Evolutionary conservation across 2,797 vertebrate species (phyloP), one percentile per base, ranked within the genome.

Genomic region (Chrosomus eos): DNA sequence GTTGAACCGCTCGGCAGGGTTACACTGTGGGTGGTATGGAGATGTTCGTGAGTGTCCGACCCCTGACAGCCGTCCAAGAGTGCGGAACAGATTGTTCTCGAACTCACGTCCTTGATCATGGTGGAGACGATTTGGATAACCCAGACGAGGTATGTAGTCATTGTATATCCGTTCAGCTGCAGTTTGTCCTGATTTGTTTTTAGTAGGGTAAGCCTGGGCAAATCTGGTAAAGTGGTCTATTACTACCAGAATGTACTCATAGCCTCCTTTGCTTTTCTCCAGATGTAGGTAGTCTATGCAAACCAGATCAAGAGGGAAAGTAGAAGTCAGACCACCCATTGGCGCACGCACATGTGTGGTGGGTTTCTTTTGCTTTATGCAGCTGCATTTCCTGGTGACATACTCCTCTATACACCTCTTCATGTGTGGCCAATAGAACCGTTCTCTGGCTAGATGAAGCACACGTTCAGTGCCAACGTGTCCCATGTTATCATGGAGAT

Each of bases 1-100:
- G 31, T 68, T 68, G 16, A 68, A 68, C 19, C 66, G 0, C 66
- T 68, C 66, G 9, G 66, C 66, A 3, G 66, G 66, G 4, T 68
- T 68, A 68, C 33, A 68, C 14, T 68, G 66, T 19, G 66, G 66
- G 33, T 68, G 66, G 66, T 68, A 68, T 19, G 66, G 66, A 10
- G 66, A 68, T 38, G 66, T 68, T 19, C 33, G 26, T 13, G 62
- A 64, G 11, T 64, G 62, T 26, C 62, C 62, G 16, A 68, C 33
- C 33, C 33, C 33, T 36, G 33, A 36, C 33, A 36, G 33, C 33
- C 33, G 33, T 36, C 33, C 33, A 36, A 36, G 33, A 36, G 33
- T 36, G 33, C 4, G 33, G 5, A 36, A 36, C 33, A 36, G 33
- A 36, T 36, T 36, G 33, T 36, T 36, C 33, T 36, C 33, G 33